Conservation (phyloP, 2,113 vertebrate species). For the Thunnus thynnus region DNA sequence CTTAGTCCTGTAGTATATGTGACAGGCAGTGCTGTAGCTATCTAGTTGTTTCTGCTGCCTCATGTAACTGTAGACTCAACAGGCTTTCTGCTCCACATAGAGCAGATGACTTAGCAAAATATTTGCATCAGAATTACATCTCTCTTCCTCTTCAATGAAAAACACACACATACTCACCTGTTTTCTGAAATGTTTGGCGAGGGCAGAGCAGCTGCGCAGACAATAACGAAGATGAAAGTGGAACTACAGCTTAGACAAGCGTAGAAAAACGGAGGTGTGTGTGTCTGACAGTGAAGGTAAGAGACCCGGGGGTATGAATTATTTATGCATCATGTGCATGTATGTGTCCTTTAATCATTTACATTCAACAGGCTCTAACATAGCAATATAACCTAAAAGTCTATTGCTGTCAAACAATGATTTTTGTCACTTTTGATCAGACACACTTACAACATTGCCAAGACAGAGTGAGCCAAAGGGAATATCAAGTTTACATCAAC, state of each 20-base stretch:
- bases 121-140: background rate
- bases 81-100: background rate
- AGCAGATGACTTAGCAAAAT: background rate
- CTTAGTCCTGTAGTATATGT: background rate
- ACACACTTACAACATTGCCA: background rate
- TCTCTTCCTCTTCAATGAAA: background rate
- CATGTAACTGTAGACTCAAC: constrained; percentile 29
- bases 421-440: background rate
- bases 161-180: constrained; percentile 63
- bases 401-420: background rate
- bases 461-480: constrained; percentile 23
- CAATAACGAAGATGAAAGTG: background rate
- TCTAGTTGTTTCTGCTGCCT: constrained; percentile 28
- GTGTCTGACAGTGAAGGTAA: constrained; percentile 50
- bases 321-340: constrained; percentile 71
- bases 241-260: constrained; percentile 1
- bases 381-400: background rate
- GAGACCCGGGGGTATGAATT: constrained; percentile 74
- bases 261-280: constrained; percentile 22
- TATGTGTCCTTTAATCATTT: constrained; percentile 43
- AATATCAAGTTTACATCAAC: constrained; percentile 64
- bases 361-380: constrained; percentile 1
- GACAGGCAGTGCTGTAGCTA: background rate
- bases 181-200: background rate
- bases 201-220: background rate